Evolutionary conservation across 2,888 invertebrate genomes (phyloP).

Genomic region (Athetis lepigone): DNA sequence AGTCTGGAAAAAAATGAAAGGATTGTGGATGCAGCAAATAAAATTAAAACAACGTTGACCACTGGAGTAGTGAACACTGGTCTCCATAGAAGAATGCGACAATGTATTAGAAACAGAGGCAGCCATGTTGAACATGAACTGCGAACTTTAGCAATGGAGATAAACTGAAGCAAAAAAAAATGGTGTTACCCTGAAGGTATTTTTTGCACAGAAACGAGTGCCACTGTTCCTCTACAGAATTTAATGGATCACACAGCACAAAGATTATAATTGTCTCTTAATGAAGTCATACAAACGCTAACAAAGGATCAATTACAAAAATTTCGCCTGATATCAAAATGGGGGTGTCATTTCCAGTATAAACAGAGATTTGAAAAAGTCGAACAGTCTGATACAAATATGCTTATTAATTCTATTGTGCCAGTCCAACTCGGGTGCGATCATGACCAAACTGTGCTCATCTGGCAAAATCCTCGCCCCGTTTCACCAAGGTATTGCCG

Average conservation of each 20-base stretch:
- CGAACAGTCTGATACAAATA: not conserved
- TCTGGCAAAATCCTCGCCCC: not conserved
- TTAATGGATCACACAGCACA: slow-evolving; percentile 1
- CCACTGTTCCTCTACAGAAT: not conserved
- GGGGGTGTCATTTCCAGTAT: slow-evolving; percentile 6
- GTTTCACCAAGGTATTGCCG: slow-evolving; percentile 1
- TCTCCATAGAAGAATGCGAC: slow-evolving; percentile 6
- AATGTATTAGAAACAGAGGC: not conserved
- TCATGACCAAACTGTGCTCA: not conserved
- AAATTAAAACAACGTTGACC: slow-evolving; percentile 19
- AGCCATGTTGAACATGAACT: slow-evolving; percentile 5
- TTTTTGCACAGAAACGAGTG: not conserved
- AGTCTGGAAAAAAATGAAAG: slow-evolving; percentile 9
- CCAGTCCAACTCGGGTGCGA: not conserved
- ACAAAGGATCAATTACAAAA: not conserved
- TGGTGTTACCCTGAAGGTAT: not conserved
- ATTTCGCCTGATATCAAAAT: not conserved
- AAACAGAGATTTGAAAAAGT: slow-evolving; percentile 9
- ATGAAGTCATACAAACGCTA: not conserved
- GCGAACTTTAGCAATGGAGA: slow-evolving; percentile 3
- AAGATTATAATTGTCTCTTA: not conserved
- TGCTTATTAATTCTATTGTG: not conserved
- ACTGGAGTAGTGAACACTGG: slow-evolving; percentile 14
- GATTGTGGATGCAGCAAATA: slow-evolving; percentile 20
- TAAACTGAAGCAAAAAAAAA: slow-evolving; percentile 4